phyloP scores from a whole-genome alignment of 2,888 invertebrate genomes.

The Drosophila basisetae region DNA sequence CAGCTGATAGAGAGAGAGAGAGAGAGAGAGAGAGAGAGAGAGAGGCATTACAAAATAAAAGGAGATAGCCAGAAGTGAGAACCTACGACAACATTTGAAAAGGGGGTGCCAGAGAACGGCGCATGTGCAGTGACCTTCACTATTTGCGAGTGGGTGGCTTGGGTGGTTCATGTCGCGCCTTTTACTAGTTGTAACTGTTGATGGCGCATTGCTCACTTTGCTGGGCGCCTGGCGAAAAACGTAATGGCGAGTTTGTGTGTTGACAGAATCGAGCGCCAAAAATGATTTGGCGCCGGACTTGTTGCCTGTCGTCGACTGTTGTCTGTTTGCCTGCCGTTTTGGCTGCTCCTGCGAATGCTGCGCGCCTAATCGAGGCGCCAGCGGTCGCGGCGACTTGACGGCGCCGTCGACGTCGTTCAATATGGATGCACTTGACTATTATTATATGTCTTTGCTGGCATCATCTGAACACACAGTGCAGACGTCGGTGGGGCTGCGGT shows the following conservation, averaged over 20 bases:
- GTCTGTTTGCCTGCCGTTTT: slow-evolving; percentile 1
- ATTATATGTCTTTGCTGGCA: slow-evolving; percentile 32
- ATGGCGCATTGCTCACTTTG: slow-evolving; percentile 7
- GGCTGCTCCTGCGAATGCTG: slow-evolving; percentile 47
- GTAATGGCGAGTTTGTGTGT: slow-evolving; percentile 83
- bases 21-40: not conserved
- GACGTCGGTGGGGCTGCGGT: not conserved
- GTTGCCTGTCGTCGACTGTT: slow-evolving; percentile 19
- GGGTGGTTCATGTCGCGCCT: not conserved
- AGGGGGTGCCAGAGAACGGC: slow-evolving; percentile 46
- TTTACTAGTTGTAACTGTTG: slow-evolving; percentile 23
- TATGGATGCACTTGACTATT: slow-evolving; percentile 43
- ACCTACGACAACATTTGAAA: slow-evolving; percentile 72
- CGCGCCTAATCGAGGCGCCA: slow-evolving; percentile 81
- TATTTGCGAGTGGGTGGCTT: not conserved
- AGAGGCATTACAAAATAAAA: not conserved
- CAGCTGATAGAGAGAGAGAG: slow-evolving; percentile 5
- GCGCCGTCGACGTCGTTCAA: slow-evolving; percentile 74
- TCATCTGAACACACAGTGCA: not conserved
- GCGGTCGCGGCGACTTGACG: slow-evolving; percentile 76
- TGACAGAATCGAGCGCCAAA: slow-evolving; percentile 73
- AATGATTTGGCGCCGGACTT: slow-evolving; percentile 17
- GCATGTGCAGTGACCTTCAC: slow-evolving; percentile 83
- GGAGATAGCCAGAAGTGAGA: slow-evolving; percentile 25
- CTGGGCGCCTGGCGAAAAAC: slow-evolving; percentile 73